Conservation (phyloP, 2,113 vertebrate genomes). For the Marmota flaviventris region DNA sequence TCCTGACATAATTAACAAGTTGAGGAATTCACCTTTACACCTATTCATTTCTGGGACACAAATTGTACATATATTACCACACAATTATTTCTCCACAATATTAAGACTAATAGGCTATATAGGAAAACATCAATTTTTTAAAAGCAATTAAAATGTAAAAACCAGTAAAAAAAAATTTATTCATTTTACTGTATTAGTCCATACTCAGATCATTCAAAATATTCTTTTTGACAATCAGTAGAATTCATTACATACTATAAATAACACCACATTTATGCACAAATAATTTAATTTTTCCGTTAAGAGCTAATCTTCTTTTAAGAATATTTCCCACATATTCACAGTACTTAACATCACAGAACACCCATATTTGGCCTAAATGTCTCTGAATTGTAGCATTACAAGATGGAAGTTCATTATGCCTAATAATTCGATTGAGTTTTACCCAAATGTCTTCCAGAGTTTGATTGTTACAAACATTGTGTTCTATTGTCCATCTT, state of each 20-base stretch:
- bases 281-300: conserved; percentile 90
- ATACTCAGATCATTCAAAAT: conserved; percentile 59
- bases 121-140: background rate
- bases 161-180: conserved; percentile 14
- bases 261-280: conserved; percentile 91
- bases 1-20: background rate
- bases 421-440: conserved; percentile 87
- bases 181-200: conserved; percentile 25
- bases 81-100: conserved; percentile 40
- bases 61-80: background rate
- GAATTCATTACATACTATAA: conserved; percentile 88
- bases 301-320: conserved; percentile 91
- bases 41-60: conserved; percentile 6
- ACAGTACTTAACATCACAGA: conserved; percentile 93
- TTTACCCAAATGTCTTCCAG: conserved; percentile 93
- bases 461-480: conserved; percentile 87
- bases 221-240: conserved; percentile 32
- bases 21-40: background rate
- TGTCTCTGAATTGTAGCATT: conserved; percentile 95
- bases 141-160: conserved; percentile 45
- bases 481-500: conserved; percentile 91
- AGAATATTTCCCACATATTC: conserved; percentile 93
- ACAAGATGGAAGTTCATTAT: conserved; percentile 91
- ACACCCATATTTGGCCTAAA: conserved; percentile 94
- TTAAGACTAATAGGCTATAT: conserved; percentile 39